Base-by-base conservation (phyloP, 2,797 vertebrate genomes). In the Synanceia verrucosa region DNA sequence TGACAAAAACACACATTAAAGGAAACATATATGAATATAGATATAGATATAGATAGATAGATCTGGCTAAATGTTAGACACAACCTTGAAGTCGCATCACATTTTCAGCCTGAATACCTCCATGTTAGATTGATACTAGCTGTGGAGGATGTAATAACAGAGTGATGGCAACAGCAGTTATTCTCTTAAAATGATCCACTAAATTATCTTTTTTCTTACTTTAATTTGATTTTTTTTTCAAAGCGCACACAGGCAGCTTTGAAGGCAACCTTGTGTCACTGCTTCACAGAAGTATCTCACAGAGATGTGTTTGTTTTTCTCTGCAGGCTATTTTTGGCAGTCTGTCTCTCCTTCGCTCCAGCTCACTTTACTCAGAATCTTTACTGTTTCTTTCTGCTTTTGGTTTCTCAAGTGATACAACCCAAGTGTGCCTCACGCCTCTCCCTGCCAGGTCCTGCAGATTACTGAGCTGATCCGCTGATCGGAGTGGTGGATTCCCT, bases 301-400 rank as follows among this genome's bases (percentile, higher is more conserved):
- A 39, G 6, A 39, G 16, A 33, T 56, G 19, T 61, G 64, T 64
- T 85, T 80, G 56, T 66, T 77, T 62, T 58, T 28, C 64, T 65
- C 56, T 64, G 18, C 1, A 4, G 39, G 61, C 73, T 85, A 81
- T 87, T 79, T 85, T 68, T 29, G 50, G 51, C 28, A 69, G 28
- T 78, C 83, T 37, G 59, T 16, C 51, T 69, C 37, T 70, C 63
- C 41, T 28, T 47, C 24, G 4, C 50, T 53, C 46, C 11, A 21
- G 46, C 63, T 73, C 66, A 39, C 65, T 9, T 1, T 5, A 33
- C 47, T 59, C 18, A 18, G n/a, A 68, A 59, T 58, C 34, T 72
- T 65, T 14, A 37, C 67, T 47, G 47, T 58, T 36, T 67, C 51
- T 62, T 36, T 62, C 65, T 44, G 16, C 41, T 43, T 56, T 9